A percentile compares a stretch with the other conserved stretches of the same genome.
phyloP scores from a whole-genome alignment of 2,797 vertebrate species.

The Paramormyrops hopkinsi region DNA sequence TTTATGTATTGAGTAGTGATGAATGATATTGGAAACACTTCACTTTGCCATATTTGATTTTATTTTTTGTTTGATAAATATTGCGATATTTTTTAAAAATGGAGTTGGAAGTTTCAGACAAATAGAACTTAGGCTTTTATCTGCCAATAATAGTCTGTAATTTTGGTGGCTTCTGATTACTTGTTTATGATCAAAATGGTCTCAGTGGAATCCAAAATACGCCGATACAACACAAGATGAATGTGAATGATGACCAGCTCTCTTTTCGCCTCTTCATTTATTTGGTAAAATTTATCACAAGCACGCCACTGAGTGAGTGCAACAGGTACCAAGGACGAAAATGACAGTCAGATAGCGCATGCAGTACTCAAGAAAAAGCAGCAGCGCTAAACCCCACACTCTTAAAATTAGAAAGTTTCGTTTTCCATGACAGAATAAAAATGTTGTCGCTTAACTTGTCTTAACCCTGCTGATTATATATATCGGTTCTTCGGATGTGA shows the following conservation, averaged over 20 bases:
- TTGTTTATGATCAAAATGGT: neutral
- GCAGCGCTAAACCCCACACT: neutral
- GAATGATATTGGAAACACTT: neutral
- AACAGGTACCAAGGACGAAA: neutral
- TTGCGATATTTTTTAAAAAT: neutral
- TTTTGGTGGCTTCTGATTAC: neutral
- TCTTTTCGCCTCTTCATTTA: neutral
- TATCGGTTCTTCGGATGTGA: neutral
- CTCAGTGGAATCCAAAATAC: neutral
- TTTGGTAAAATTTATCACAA: neutral
- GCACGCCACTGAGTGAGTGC: neutral
- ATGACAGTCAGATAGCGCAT: neutral
- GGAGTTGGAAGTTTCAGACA: neutral
- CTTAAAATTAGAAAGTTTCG: neutral
- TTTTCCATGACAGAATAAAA: neutral
- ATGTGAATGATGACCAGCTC: neutral
- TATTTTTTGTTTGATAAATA: neutral
- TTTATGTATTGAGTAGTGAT: neutral
- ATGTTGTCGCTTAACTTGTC: neutral
- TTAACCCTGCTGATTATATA: neutral
- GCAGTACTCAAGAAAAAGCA: neutral
- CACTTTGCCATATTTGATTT: neutral
- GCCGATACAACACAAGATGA: neutral
- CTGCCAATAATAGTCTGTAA: neutral
- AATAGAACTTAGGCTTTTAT: neutral